Conservation (phyloP, 2,797 vertebrate genomes). For the Scomberomorus guttatus region DNA sequence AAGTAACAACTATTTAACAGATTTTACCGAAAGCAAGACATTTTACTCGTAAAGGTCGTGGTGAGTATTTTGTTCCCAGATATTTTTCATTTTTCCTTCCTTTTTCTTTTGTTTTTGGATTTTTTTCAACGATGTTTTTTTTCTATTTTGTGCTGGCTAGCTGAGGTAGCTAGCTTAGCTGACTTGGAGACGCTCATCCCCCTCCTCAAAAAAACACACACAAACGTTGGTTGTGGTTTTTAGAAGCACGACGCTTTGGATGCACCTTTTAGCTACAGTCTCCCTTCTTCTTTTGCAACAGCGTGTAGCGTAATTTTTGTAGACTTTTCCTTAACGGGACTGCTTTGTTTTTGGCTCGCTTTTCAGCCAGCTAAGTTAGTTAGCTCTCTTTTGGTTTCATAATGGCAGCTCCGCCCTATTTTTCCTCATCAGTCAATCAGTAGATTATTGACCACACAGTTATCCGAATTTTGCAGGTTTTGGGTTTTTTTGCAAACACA, state of each 20-base stretch:
- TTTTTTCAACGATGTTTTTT: slow-evolving; percentile 79
- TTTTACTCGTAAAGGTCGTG: slow-evolving; percentile 87
- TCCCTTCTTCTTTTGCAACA: slow-evolving; percentile 59
- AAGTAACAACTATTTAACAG: slow-evolving; percentile 66
- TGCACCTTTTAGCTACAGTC: slow-evolving; percentile 55
- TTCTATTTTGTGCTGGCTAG: slow-evolving; percentile 76
- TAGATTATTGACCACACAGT: slow-evolving; percentile 26
- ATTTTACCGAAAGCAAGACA: slow-evolving; percentile 82
- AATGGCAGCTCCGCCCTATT: slow-evolving; percentile 42
- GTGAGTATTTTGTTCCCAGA: slow-evolving; percentile 88
- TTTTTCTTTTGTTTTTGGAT: slow-evolving; percentile 82
- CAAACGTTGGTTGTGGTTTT: slow-evolving; percentile 63
- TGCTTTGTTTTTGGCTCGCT: slow-evolving; percentile 69
- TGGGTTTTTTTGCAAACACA: slow-evolving; percentile 62
- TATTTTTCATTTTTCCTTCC: slow-evolving; percentile 81
- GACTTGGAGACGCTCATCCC: slow-evolving; percentile 49
- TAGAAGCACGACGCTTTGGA: slow-evolving; percentile 66
- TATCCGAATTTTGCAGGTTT: slow-evolving; percentile 56
- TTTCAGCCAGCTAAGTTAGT: slow-evolving; percentile 58
- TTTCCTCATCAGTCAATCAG: not conserved
- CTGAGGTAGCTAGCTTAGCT: slow-evolving; percentile 64
- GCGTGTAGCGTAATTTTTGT: slow-evolving; percentile 70
- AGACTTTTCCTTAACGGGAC: slow-evolving; percentile 70
- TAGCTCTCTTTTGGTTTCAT: slow-evolving; percentile 53
- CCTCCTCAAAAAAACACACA: slow-evolving; percentile 14